These are phyloP conservation scores for Kryptopterus vitreolus DNA, from an alignment of 2,797 vertebrate genomes.

Conservation along the genomic window DNA sequence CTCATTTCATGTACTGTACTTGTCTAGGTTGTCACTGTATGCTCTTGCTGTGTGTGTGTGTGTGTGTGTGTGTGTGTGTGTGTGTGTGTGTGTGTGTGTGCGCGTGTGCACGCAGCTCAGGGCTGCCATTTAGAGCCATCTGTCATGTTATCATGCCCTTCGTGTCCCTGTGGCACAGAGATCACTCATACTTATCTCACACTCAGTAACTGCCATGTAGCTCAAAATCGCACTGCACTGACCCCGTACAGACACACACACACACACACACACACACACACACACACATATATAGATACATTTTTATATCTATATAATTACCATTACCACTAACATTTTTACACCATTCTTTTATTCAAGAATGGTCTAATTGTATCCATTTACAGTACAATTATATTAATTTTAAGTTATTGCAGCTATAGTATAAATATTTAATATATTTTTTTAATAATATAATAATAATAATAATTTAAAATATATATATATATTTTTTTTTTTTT, in stretches of 20 bases:
- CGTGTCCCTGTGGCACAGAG: slow-evolving; percentile 22
- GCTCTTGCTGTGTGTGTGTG: not conserved
- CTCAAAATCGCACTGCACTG: not conserved
- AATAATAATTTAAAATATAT: too few species aligned
- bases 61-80: slow-evolving; percentile 22
- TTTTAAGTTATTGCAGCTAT: too few species aligned
- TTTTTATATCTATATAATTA: too few species aligned
- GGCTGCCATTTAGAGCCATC: slow-evolving; percentile 38
- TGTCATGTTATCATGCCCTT: slow-evolving; percentile 30
- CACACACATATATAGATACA: not conserved
- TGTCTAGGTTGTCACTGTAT: not conserved
- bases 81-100: not conserved
- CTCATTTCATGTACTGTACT: not conserved
- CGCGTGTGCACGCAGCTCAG: slow-evolving; percentile 7
- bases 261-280: not conserved
- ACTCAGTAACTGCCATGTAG: slow-evolving; percentile 18
- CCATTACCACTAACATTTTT: too few species aligned
- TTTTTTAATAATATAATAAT: too few species aligned
- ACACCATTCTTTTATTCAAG: too few species aligned
- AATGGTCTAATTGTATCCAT: too few species aligned
- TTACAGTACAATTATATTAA: too few species aligned
- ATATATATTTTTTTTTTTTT: not conserved
- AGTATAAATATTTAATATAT: too few species aligned
- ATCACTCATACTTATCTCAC: slow-evolving; percentile 24
- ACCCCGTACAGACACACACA: not conserved